Evolutionary conservation across 2,888 invertebrate species (phyloP).

Genomic region (Parapristionchus giblindavisi): DNA sequence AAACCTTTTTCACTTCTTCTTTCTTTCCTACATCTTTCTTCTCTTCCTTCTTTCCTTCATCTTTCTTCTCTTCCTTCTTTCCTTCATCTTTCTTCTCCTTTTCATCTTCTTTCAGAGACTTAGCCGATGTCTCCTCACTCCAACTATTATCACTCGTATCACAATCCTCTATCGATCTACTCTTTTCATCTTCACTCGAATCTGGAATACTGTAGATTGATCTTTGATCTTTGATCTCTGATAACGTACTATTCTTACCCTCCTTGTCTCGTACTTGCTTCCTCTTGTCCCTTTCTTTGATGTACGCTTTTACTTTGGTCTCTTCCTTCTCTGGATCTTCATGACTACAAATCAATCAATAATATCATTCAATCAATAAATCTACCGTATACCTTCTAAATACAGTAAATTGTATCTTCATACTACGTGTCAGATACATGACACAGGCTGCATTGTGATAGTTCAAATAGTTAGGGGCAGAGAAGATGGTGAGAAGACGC

Average conservation of each 20-base stretch:
- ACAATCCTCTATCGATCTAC: not conserved
- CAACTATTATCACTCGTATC: not conserved
- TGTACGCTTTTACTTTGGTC: not conserved
- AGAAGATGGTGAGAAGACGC: conserved; percentile 50
- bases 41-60: not conserved
- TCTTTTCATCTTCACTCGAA: not conserved
- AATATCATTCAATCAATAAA: not conserved
- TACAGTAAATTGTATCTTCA: not conserved
- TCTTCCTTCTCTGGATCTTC: not conserved
- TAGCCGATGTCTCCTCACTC: not conserved
- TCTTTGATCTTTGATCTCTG: not conserved
- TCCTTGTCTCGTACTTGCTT: not conserved
- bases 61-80: not conserved
- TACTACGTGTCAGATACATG: conserved; percentile 14
- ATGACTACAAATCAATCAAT: not conserved
- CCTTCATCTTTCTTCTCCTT: not conserved
- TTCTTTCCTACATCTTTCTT: conserved; percentile 5
- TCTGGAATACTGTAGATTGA: not conserved
- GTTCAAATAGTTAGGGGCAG: conserved; percentile 51
- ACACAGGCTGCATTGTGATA: conserved; percentile 49
- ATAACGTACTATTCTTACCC: not conserved
- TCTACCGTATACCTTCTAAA: conserved; percentile 10
- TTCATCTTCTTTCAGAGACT: not conserved
- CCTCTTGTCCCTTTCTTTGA: not conserved
- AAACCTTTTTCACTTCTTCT: conserved; percentile 16